phyloP scores from a whole-genome alignment of 2,113 vertebrate genomes.

The Rhadina sibilatrix region DNA sequence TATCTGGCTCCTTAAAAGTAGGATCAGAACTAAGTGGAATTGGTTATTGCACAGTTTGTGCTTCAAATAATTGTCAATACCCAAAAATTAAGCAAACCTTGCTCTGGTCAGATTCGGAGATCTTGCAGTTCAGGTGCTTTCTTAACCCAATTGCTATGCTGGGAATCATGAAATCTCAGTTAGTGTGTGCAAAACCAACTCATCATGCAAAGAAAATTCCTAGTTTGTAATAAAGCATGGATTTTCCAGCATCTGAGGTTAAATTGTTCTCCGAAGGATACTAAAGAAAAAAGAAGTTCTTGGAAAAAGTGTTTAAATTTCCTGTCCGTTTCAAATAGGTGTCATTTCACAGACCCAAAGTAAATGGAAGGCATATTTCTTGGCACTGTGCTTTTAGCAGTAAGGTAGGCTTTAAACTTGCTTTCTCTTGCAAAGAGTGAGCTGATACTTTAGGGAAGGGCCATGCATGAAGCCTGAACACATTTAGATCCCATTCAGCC shows the following conservation, averaged over 20 bases:
- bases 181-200: conserved; percentile 60
- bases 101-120: not conserved
- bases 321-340: conserved; percentile 60
- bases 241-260: conserved; percentile 59
- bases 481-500: not conserved
- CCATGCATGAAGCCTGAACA: not conserved
- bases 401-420: not conserved
- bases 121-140: conserved; percentile 65
- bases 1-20: not conserved
- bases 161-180: conserved; percentile 66
- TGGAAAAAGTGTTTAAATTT: conserved; percentile 71
- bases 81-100: not conserved
- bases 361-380: conserved; percentile 52
- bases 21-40: not conserved
- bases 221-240: conserved; percentile 59
- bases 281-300: conserved; percentile 34
- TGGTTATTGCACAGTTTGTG: not conserved
- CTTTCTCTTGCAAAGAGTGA: not conserved
- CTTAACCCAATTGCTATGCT: not conserved
- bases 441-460: not conserved
- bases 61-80: conserved; percentile 33
- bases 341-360: conserved; percentile 33
- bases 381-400: not conserved
- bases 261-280: conserved; percentile 68
- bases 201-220: conserved; percentile 57